A percentile compares a stretch with the other conserved stretches of the same genome.
Evolutionary conservation across 2,113 vertebrate species (phyloP).

Genomic region (Apodemus sylvaticus): DNA sequence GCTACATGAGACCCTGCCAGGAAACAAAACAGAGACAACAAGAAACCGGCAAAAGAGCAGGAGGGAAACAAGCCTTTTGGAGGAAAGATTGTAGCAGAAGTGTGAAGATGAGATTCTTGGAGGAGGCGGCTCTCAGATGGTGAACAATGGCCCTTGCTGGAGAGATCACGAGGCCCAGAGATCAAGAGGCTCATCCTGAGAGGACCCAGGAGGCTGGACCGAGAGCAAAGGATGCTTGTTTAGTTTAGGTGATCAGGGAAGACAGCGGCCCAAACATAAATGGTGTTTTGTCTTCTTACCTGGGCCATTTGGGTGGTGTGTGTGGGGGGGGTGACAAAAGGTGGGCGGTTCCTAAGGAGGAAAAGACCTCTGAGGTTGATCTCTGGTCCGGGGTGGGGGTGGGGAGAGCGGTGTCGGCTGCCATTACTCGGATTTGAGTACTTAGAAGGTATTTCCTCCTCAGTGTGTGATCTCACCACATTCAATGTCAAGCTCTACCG

Average conservation of each 20-base stretch:
- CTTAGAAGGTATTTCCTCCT: fast-evolving
- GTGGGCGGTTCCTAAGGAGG: not conserved
- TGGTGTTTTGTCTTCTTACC: not conserved
- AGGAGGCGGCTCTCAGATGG: not conserved
- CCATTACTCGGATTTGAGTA: fast-evolving
- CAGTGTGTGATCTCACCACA: fast-evolving
- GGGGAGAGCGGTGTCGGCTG: not conserved
- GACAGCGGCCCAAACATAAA: not conserved
- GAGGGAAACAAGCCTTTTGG: not conserved
- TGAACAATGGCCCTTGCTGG: not conserved
- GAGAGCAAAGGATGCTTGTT: not conserved
- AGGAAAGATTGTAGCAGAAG: not conserved
- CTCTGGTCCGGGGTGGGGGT: not conserved
- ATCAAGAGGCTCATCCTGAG: not conserved
- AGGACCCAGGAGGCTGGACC: not conserved
- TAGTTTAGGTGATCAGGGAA: not conserved
- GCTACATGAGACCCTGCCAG: not conserved
- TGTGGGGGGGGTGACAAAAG: too few species aligned
- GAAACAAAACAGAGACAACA: not conserved
- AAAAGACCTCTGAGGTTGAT: not conserved
- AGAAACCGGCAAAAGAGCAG: not conserved
- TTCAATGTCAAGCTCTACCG: not conserved
- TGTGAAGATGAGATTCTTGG: not conserved
- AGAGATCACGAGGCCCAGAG: not conserved
- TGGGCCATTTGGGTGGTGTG: not conserved